Evolutionary conservation across 2,888 invertebrate species (phyloP).

Genomic region (Trissoscelio sp.): DNA sequence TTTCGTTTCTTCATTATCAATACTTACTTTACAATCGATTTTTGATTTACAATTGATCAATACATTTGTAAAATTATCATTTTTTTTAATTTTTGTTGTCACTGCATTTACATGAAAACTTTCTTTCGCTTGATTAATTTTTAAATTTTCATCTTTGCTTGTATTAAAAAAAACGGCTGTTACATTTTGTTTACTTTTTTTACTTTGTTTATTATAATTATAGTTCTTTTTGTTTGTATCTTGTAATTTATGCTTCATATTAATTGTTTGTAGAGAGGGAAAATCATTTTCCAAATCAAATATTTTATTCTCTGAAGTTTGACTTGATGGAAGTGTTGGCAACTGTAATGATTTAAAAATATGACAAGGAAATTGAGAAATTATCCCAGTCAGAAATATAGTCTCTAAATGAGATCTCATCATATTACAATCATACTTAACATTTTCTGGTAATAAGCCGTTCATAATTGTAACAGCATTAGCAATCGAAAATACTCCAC

Average conservation of each 20-base stretch:
- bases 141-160: not conserved
- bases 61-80: not conserved
- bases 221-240: not conserved
- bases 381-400: not conserved
- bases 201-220: not conserved
- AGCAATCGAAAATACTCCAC: conserved; percentile 43
- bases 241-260: not conserved
- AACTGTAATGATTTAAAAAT: not conserved
- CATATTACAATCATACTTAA: conserved; percentile 43
- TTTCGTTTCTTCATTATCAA: no score
- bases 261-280: not conserved
- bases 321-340: not conserved
- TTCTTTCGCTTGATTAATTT: not conserved
- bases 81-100: not conserved
- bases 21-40: not conserved
- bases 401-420: conserved; percentile 47
- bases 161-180: not conserved
- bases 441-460: conserved; percentile 34
- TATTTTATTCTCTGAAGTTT: not conserved
- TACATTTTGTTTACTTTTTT: not conserved
- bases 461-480: conserved; percentile 29
- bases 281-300: not conserved
- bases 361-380: conserved; percentile 13
- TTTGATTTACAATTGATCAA: not conserved
- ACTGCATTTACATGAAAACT: not conserved